Base-by-base conservation (phyloP, 2,113 vertebrate genomes). In the Polypterus senegalus region DNA sequence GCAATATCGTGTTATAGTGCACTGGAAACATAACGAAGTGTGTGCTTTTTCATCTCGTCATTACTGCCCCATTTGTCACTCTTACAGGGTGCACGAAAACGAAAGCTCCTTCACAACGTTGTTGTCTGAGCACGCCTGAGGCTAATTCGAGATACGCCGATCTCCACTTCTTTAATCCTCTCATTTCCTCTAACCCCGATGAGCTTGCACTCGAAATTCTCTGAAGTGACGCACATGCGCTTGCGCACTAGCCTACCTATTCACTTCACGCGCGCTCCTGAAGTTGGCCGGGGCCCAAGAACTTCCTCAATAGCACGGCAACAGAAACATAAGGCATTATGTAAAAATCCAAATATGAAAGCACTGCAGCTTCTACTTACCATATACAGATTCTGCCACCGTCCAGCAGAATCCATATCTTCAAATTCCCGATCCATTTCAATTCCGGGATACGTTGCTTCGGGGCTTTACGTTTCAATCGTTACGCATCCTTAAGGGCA, bases 371-470 rank as follows among this genome's bases (percentile, higher is more conserved):
- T 27, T 27, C 27, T 2, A 86, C 91, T 94, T 81, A 96, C 92
- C 78, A 91, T 74, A 71, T 93, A 95, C 10, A 92, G 78, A 73
- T 89, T 88, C 67, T 94, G 90, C 93, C 93, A 95, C 71, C 81
- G 78, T 64, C 86, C 89, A 51, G 80, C 77, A 49, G 82, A 84
- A 57, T 97, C 90, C 59, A 90, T 80, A 53, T 91, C 88, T 61
- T 89, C 78, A 73, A 92, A 91, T 69, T 93, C 85, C 69, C 75
- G 76, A 62, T 97, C 88, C 79, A 94, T 85, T 58, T 11, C 79
- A 51, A 62, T 3, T 59, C 10, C 46, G 43, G 63, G 46, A 48
- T 63, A 55, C 47, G 47, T 54, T 27, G 27, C 27, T 27, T 66
- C 43, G 11, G 46, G 51, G 44, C 7, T 48, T 46, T 46, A 48